These are phyloP conservation scores for Haliclona indistincta DNA, from an alignment of 37 sponge, comb jelly and placozoan species.

Conservation along the genomic window DNA sequence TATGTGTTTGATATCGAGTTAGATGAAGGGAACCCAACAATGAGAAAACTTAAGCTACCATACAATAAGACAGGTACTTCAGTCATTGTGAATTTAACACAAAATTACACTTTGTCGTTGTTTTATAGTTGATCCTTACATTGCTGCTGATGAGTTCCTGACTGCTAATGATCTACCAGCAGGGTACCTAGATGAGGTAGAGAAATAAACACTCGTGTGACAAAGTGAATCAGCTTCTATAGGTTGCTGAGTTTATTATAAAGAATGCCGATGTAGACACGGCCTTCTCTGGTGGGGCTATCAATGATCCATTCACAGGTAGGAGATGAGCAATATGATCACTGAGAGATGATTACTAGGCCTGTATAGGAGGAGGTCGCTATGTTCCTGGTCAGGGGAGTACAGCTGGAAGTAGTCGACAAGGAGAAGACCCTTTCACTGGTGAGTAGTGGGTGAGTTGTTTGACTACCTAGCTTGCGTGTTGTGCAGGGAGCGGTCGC, in stretches of 20 bases:
- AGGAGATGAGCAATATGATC: background rate
- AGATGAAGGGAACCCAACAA: slow-evolving; percentile 59
- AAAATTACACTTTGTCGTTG: background rate
- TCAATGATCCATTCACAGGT: background rate
- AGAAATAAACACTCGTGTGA: background rate
- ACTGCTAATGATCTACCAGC: slow-evolving; percentile 62
- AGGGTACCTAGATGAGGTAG: slow-evolving; percentile 73
- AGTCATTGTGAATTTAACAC: background rate
- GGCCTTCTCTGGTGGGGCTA: background rate
- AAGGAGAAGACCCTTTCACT: slow-evolving; percentile 30
- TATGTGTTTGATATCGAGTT: slow-evolving; percentile 78
- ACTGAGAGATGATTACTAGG: too few species aligned
- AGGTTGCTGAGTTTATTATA: slow-evolving; percentile 77
- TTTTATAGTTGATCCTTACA: slow-evolving; percentile 69
- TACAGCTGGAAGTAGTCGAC: background rate
- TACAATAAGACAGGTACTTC: slow-evolving; percentile 68
- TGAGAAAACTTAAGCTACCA: slow-evolving; percentile 77
- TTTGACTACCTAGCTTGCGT: too few species aligned
- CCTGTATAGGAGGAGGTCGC: slow-evolving; percentile 36
- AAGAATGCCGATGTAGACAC: slow-evolving; percentile 52
- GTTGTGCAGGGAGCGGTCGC: background rate
- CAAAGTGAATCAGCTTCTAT: background rate
- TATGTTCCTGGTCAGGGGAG: slow-evolving; percentile 28
- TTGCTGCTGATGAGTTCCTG: slow-evolving; percentile 78
- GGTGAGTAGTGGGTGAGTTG: background rate